These are phyloP conservation scores for Auanema freiburgensis DNA, from an alignment of 2,888 invertebrate species.

Conservation along the genomic window DNA sequence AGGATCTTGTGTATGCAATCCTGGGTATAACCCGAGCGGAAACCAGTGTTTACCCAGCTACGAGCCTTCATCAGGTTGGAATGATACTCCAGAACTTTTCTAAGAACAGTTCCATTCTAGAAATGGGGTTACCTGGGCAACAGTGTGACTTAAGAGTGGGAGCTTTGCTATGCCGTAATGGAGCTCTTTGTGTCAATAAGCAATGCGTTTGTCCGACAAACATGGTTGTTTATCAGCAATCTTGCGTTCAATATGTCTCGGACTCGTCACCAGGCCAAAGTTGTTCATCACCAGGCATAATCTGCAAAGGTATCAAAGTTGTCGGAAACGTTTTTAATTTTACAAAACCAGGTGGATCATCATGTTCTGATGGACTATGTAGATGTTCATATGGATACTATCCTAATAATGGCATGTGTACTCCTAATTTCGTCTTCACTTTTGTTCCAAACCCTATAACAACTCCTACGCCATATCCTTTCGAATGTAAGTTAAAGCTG, in stretches of 20 bases:
- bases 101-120: conserved; percentile 15
- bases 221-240: conserved; percentile 27
- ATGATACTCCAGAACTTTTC: background rate
- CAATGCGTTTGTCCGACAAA: conserved; percentile 45
- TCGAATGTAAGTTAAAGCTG: background rate
- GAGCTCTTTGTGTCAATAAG: conserved; percentile 39
- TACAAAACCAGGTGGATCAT: conserved; percentile 27
- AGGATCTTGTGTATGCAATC: conserved; percentile 11
- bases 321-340: background rate
- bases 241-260: conserved; percentile 34
- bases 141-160: conserved; percentile 39
- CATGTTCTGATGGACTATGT: conserved; percentile 32
- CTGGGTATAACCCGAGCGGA: conserved; percentile 10
- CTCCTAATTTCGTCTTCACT: conserved; percentile 25
- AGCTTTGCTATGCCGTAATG: conserved; percentile 38
- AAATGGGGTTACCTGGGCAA: conserved; percentile 38
- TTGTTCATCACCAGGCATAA: conserved; percentile 33
- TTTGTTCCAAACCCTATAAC: conserved; percentile 20
- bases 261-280: conserved; percentile 48
- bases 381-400: conserved; percentile 27
- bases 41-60: conserved; percentile 3
- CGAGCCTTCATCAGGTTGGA: conserved; percentile 7
- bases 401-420: conserved; percentile 21
- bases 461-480: background rate
- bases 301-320: conserved; percentile 27